phyloP scores from a whole-genome alignment of 2,113 vertebrate species.

The Cyanoderma ruficeps region DNA sequence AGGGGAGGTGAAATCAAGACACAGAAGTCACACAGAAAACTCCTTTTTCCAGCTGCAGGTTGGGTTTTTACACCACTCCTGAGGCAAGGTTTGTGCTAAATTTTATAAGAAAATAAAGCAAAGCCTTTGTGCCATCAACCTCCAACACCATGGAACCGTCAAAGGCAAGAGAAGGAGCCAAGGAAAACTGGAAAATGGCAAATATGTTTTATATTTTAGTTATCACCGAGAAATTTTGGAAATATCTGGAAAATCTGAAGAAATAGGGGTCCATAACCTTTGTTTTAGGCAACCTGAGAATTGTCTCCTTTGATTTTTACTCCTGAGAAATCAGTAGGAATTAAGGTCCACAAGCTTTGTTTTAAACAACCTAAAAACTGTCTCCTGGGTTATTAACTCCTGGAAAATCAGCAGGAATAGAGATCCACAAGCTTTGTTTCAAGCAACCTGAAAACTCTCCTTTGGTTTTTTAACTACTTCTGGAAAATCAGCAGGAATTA shows the following conservation, averaged over 20 bases:
- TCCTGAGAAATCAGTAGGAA: not conserved
- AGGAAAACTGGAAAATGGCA: not conserved
- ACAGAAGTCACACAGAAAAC: not conserved
- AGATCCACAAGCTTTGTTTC: not conserved
- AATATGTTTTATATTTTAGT: fast-evolving
- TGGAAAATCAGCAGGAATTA: not conserved
- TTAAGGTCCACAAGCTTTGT: not conserved
- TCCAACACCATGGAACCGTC: not conserved
- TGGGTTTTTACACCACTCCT: not conserved
- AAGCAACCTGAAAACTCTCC: not conserved
- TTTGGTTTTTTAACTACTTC: not conserved
- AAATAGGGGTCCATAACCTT: fast-evolving
- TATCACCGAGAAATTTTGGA: not conserved
- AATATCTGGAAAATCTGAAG: not conserved
- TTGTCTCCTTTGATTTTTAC: not conserved
- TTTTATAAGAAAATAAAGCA: not conserved
- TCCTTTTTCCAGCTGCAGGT: not conserved
- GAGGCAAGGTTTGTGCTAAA: not conserved
- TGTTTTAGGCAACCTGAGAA: not conserved
- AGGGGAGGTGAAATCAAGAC: not conserved
- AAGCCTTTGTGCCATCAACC: not conserved
- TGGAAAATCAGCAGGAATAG: not conserved
- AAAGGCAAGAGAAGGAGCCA: not conserved
- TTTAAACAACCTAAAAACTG: no score
- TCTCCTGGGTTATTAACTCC: not conserved